Conservation (phyloP, 2,113 vertebrate species). For the Notarius quadriscutis region DNA sequence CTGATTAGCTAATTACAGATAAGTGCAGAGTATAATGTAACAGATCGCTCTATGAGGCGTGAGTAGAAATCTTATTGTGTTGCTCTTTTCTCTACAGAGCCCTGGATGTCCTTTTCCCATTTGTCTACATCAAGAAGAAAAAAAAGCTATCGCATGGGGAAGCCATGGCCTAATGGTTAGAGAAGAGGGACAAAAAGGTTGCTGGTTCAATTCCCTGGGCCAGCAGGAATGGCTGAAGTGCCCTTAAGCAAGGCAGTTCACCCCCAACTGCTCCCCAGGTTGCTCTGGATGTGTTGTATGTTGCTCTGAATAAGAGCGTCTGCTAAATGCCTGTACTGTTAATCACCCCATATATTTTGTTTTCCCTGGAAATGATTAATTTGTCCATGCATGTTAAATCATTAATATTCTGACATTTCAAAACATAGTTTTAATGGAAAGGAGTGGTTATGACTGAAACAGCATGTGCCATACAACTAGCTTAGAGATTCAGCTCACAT, state of each 20-base stretch:
- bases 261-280: too few species aligned
- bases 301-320: too few species aligned
- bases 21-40: slow-evolving; percentile 6
- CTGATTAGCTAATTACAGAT: slow-evolving; percentile 21
- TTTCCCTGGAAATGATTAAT: background rate
- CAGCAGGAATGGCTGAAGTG: too few species aligned
- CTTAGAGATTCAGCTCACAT: background rate
- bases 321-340: background rate
- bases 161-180: too few species aligned
- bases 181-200: too few species aligned
- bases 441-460: background rate
- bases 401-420: background rate
- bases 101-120: background rate
- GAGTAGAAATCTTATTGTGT: background rate
- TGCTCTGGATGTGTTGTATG: too few species aligned
- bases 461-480: background rate
- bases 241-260: too few species aligned
- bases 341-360: background rate
- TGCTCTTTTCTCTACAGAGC: background rate
- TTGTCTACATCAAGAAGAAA: background rate
- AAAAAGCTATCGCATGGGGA: background rate
- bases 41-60: background rate
- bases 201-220: too few species aligned
- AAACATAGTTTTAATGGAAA: background rate
- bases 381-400: background rate